phyloP scores from a whole-genome alignment of 2,797 vertebrate species.

The Neomorphus geoffroyi region DNA sequence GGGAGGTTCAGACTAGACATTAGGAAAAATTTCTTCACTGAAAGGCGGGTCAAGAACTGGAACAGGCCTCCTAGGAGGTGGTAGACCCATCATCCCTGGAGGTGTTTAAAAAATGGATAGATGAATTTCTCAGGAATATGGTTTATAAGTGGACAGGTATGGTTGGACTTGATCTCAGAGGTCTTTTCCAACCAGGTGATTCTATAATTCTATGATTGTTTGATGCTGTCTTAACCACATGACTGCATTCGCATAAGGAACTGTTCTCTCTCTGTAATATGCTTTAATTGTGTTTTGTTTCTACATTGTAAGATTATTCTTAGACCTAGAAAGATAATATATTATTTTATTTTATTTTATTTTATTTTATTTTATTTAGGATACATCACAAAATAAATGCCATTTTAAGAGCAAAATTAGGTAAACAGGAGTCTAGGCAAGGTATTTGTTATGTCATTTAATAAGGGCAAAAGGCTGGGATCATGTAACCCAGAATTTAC shows the following conservation, averaged over 20 bases:
- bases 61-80: too few relatives aligned
- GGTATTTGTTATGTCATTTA: neutral
- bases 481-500: neutral
- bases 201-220: too few relatives aligned
- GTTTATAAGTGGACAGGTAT: too few relatives aligned
- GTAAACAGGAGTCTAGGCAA: neutral
- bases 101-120: too few relatives aligned
- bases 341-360: neutral
- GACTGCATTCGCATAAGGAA: neutral
- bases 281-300: neutral
- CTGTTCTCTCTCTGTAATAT: neutral
- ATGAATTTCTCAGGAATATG: too few relatives aligned
- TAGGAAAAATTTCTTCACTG: too few relatives aligned
- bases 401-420: neutral
- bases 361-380: neutral
- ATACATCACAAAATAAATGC: neutral
- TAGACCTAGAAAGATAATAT: neutral
- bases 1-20: too few relatives aligned
- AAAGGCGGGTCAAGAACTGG: too few relatives aligned
- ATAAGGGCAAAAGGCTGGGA: neutral
- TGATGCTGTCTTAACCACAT: neutral
- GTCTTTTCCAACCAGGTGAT: too few relatives aligned
- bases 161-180: too few relatives aligned
- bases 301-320: neutral
- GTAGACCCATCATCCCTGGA: too few relatives aligned